phyloP scores from a whole-genome alignment of 2,888 invertebrate genomes.

The Leistus spinibarbis region DNA sequence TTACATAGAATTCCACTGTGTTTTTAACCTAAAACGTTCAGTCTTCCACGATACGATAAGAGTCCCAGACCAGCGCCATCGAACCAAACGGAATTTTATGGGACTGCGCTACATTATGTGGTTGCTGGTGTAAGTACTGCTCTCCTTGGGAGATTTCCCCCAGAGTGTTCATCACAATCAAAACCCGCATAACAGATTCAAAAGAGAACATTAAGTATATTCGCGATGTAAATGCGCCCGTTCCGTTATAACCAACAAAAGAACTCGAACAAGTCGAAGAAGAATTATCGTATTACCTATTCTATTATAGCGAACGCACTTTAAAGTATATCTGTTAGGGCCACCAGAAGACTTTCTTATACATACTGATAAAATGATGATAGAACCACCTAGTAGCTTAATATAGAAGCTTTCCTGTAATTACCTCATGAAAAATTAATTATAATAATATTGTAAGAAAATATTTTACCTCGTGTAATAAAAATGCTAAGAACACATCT shows the following conservation, averaged over 20 bases:
- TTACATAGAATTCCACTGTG: slow-evolving; percentile 7
- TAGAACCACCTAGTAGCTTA: too few species aligned
- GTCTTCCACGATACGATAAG: slow-evolving; percentile 23
- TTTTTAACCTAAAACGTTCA: slow-evolving; percentile 18
- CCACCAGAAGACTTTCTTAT: too few species aligned
- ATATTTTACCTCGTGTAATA: background rate
- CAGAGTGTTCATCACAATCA: slow-evolving; percentile 34
- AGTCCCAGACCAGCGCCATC: background rate
- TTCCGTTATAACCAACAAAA: background rate
- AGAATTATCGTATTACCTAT: slow-evolving; percentile 6
- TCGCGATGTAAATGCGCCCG: background rate
- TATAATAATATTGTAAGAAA: too few species aligned
- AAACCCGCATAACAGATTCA: slow-evolving; percentile 17
- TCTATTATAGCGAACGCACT: background rate
- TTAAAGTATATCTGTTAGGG: background rate
- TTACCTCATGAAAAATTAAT: too few species aligned
- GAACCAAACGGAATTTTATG: slow-evolving; percentile 36
- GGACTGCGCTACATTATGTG: slow-evolving; percentile 22
- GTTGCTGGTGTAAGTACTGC: slow-evolving; percentile 3
- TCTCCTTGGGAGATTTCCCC: slow-evolving; percentile 15
- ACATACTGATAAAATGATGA: too few species aligned
- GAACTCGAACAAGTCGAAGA: background rate
- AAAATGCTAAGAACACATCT: background rate
- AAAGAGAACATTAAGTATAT: background rate
- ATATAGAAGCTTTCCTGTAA: too few species aligned